Evolutionary conservation across 2,888 invertebrate genomes (phyloP), one percentile per base, ranked within the genome.

Genomic region (Blastobasis adustella): DNA sequence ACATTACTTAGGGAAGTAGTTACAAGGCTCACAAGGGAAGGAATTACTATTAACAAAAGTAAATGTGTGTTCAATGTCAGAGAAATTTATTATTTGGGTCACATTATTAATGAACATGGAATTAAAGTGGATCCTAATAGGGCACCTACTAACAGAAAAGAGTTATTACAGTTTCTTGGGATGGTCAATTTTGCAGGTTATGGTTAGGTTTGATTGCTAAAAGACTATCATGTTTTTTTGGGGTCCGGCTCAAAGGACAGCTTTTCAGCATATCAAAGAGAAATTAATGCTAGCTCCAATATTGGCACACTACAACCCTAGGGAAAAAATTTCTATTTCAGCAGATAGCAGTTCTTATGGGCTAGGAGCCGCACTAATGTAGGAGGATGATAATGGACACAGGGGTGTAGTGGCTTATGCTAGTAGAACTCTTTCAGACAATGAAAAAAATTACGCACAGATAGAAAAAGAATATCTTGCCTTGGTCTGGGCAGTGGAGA

Each of bases 401-500:
- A n/a, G n/a, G n/a, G n/a, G n/a, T n/a, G 49, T 6, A 23, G 23
- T 10, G 53, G 49, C 42, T 6, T 48, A 48, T 48, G 47, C 50
- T 37, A 50, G 50, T 50, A 45, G 46, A 46, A 52, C 52, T 37
- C 37, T 49, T 5, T 47, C 23, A 37, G 41, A 47, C 5, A 36
- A 44, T 8, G 51, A 51, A 40, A 50, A 46, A 41, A 8, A 40
- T 39, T 48, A 48, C 42, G 44, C 47, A 9, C 49, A 49, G 45
- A 53, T 50, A 36, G 49, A 50, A 44, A 53, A 53, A 37, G 47
- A 53, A 23, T 49, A 47, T 47, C 50, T 53, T 37, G 53, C 53
- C 36, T 23, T 53, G 38, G 39, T 41, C 4, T 53, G 53, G 53
- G 46, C 53, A 2, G 47, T 47, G 7, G 41, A n/a, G 51, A 62